Evolutionary conservation across 2,113 vertebrate species (phyloP), one percentile per base, ranked within the genome.

Genomic region (Agapornis roseicollis): DNA sequence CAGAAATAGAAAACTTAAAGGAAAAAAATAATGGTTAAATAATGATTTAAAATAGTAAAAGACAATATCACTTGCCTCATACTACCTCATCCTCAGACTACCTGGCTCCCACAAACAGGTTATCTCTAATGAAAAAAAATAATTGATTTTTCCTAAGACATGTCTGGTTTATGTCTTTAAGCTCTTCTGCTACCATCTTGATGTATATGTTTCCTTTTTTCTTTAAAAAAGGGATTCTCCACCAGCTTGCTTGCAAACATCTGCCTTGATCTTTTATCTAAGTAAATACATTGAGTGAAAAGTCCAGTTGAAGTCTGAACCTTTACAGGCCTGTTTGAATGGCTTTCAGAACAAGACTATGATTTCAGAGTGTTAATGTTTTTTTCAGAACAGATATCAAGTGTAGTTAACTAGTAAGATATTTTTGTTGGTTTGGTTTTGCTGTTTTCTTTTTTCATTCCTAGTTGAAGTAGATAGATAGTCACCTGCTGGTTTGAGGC

Each of bases 1-100:
- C 39, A 88, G 88, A 94, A 95, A 70, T 35, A 77, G 89, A 85
- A 94, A 85, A 83, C 44, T 80, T 89, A 12, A 71, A 39, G 53
- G 46, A 53, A 96, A 58, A 96, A 92, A 95, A 63, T 66, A 85
- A 69, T 39, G 20, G 41, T n/a, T 37, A 68, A 89, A 91, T 71
- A 68, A 77, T 41, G 41, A 69, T 65, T 85, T 41, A 73, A 85
- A 94, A 69, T 56, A 10, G 49, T 52, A n/a, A 77, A 85, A 60
- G 66, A 78, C 69, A 76, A 64, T 37, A 44, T 24, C 24, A 23
- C n/a, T 74, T 72, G 11, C 37, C 17, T 87, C 42, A 10, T 65
- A 56, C 33, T 80, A 31, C 52, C 29, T 90, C 7, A 46, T 63
- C 25, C 24, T 65, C 37, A 42, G 80, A 61, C 47, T 83, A 66